Evolutionary conservation across 1,140 invertebrate species (phyloP), one percentile per base, ranked within the genome.

Genomic region (Psilanteris sp.): DNA sequence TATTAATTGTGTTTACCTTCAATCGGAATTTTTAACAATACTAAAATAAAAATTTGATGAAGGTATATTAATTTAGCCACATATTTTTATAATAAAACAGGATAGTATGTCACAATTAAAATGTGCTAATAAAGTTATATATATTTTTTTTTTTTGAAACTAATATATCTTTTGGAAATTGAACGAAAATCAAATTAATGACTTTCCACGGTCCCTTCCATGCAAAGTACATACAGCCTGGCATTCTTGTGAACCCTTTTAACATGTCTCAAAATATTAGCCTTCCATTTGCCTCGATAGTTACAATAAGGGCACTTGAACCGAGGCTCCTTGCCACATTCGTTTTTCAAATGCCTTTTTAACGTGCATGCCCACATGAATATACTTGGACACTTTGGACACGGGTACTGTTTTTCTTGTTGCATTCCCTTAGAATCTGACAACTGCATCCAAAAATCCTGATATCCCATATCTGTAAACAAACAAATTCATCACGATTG

Each of bases 281-380:
- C 83, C 44, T 81, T 84, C 64, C 88, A 85, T 52, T 89, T 89
- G 10, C 87, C 85, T 4, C 78, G 82, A 54, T 89, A 87, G 64
- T 87, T 81, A 79, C 91, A 92, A 72, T 90, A 88, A 22, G 89
- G 88, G 70, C 91, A 92, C 43, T 88, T 85, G 79, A 89, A 91
- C 24, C 88, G 87, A 0, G 91, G 91, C 67, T 88, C 89, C 41
- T 90, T 88, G 16, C 92, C 92, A 77, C 92, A 93, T 62, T 93
- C 91, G 68, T 91, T 91, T 57, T 90, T 90, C 67, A 92, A 86
- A 78, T 93, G 91, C 89, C 74, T 90, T 84, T 64, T 87, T 80
- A 71, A 86, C 80, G 54, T 89, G 83, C 82, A 92, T 87, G 27
- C 85, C 85, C 66, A 90, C 87, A 66, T 87, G 68, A 92, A 92